Conservation (phyloP, 2,797 vertebrate species). For the Rhabdophis nuchalis region DNA sequence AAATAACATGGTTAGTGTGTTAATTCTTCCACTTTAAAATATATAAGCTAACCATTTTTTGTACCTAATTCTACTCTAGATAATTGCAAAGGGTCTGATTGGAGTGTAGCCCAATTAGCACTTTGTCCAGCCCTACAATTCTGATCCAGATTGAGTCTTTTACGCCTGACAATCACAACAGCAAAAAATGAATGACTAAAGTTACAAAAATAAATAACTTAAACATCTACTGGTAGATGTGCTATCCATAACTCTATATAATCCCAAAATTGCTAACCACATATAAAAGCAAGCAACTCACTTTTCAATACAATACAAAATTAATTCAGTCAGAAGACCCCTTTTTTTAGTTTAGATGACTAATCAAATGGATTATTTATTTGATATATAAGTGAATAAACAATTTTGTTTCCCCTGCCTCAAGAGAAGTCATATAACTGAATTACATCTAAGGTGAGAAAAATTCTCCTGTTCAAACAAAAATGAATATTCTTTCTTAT, state of each 20-base stretch:
- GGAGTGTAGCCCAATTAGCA: not conserved
- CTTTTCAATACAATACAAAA: not conserved
- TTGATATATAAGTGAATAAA: not conserved
- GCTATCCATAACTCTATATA: not conserved
- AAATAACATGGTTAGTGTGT: not conserved
- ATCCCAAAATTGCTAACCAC: not conserved
- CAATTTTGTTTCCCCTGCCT: not conserved
- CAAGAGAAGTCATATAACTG: not conserved
- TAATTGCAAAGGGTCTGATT: not conserved
- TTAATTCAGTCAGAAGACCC: not conserved
- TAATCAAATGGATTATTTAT: not conserved
- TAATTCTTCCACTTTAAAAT: not conserved
- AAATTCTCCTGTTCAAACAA: slow-evolving; percentile 4
- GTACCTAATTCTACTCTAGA: not conserved
- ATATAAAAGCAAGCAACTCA: not conserved
- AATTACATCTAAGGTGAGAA: not conserved
- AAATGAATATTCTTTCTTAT: slow-evolving; percentile 14
- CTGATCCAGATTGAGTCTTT: not conserved
- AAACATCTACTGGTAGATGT: not conserved
- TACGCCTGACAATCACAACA: not conserved
- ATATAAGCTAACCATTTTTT: not conserved
- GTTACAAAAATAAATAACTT: not conserved
- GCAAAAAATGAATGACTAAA: not conserved
- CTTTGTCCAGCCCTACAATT: not conserved
- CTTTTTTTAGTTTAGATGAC: not conserved